These are phyloP conservation scores for Lasius platythorax DNA, from an alignment of 2,888 invertebrate species.

Conservation along the genomic window DNA sequence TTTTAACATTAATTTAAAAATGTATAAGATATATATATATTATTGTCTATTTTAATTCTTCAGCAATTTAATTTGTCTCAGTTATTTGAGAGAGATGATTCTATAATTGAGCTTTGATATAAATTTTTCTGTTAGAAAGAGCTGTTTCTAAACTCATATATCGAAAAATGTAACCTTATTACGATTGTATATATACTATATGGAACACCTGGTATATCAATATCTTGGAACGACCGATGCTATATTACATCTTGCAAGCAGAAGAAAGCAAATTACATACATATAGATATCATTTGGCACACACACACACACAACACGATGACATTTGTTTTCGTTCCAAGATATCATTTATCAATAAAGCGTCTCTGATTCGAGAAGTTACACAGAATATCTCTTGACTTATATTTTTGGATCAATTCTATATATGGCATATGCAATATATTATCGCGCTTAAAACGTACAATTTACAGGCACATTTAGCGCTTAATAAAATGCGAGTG, in stretches of 20 bases:
- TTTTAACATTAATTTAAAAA: slow-evolving; percentile 2
- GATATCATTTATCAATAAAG: slow-evolving; percentile 29
- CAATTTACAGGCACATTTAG: neutral
- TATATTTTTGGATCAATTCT: neutral
- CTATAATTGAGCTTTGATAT: neutral
- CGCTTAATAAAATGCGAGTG: neutral
- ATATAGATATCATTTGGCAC: neutral
- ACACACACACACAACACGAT: neutral
- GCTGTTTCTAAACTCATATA: neutral
- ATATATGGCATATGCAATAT: neutral
- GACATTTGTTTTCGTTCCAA: slow-evolving; percentile 23
- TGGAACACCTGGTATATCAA: slow-evolving; percentile 31
- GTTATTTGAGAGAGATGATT: neutral
- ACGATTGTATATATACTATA: neutral
- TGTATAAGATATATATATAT: neutral
- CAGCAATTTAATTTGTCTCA: neutral
- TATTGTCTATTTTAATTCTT: neutral
- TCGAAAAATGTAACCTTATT: neutral
- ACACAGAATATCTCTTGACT: neutral
- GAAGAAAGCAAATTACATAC: slow-evolving; percentile 18
- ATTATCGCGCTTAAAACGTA: neutral
- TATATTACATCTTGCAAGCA: neutral
- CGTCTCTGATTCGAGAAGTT: neutral
- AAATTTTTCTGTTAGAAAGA: neutral
- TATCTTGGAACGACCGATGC: slow-evolving; percentile 27